Evolutionary conservation across 64 coral and sea anemone genomes (phyloP).

Genomic region (Exaiptasia diaphana): DNA sequence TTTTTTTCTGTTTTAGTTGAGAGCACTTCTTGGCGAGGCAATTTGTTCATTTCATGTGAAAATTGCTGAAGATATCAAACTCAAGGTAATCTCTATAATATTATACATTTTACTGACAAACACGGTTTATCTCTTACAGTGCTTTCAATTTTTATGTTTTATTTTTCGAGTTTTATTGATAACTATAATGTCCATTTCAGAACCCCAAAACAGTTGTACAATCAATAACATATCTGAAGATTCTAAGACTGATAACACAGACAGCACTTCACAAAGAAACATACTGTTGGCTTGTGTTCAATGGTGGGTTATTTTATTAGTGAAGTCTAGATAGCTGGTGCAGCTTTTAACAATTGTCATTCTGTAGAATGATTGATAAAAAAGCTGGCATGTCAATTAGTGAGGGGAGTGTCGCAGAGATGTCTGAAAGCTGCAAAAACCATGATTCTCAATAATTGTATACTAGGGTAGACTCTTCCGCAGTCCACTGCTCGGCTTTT

Average conservation of each 20-base stretch:
- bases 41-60: conserved; percentile 74
- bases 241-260: conserved; percentile 67
- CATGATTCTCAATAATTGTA: too few relatives aligned
- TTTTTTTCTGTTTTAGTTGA: conserved; percentile 30
- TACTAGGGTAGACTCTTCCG: too few relatives aligned
- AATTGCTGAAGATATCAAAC: conserved; percentile 55
- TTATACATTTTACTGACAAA: neutral
- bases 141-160: neutral
- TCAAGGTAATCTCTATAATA: conserved; percentile 80
- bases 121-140: neutral
- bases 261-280: conserved; percentile 71
- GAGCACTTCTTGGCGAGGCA: conserved; percentile 69
- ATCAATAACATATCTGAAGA: conserved; percentile 63
- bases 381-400: too few relatives aligned
- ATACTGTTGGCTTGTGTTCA: conserved; percentile 75
- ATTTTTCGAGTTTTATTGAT: neutral
- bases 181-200: neutral
- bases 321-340: too few relatives aligned
- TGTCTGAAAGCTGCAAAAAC: too few relatives aligned
- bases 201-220: conserved; percentile 56
- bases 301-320: conserved; percentile 58
- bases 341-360: too few relatives aligned
- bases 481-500: too few relatives aligned
- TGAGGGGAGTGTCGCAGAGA: too few relatives aligned
- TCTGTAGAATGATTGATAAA: too few relatives aligned